phyloP scores from a whole-genome alignment of 1,140 invertebrate species.

The Drosophila chauvacae region DNA sequence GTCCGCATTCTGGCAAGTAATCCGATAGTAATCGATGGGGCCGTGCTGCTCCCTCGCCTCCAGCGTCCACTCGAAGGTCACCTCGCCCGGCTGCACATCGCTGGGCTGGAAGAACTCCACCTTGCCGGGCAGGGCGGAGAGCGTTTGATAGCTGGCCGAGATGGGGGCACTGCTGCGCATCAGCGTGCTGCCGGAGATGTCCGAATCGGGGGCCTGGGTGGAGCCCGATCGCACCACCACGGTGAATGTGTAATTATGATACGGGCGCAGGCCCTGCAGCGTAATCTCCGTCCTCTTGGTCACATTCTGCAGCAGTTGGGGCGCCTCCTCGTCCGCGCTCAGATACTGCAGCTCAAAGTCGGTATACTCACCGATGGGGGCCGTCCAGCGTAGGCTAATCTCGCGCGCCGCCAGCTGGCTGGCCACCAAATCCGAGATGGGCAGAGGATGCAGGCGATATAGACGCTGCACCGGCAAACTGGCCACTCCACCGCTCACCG shows the following conservation, averaged over 20 bases:
- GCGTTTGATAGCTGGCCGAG: conserved; percentile 92
- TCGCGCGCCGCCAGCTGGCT: conserved; percentile 90
- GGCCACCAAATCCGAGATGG: conserved; percentile 91
- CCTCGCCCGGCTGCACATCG: conserved; percentile 92
- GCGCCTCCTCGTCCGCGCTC: conserved; percentile 87
- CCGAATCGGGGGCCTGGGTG: conserved; percentile 75
- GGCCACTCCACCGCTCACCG: conserved; percentile 92
- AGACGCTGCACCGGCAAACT: conserved; percentile 93
- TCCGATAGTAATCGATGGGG: conserved; percentile 91
- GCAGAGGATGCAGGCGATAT: conserved; percentile 93
- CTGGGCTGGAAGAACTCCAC: conserved; percentile 90
- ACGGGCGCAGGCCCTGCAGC: conserved; percentile 90
- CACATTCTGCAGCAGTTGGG: conserved; percentile 88
- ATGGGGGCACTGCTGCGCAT: conserved; percentile 90
- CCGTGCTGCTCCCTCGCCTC: conserved; percentile 92
- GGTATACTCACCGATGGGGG: conserved; percentile 92
- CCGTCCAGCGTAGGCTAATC: conserved; percentile 92
- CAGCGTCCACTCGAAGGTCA: conserved; percentile 92
- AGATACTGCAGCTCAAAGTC: conserved; percentile 95
- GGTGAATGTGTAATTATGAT: conserved; percentile 95
- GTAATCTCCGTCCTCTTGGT: conserved; percentile 89
- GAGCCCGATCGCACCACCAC: conserved; percentile 92
- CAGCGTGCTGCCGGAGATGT: conserved; percentile 85
- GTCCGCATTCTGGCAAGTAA: conserved; percentile 90
- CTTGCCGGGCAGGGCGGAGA: conserved; percentile 92